Evolutionary conservation across 2,113 vertebrate genomes (phyloP).

Genomic region (Setophaga coronata): DNA sequence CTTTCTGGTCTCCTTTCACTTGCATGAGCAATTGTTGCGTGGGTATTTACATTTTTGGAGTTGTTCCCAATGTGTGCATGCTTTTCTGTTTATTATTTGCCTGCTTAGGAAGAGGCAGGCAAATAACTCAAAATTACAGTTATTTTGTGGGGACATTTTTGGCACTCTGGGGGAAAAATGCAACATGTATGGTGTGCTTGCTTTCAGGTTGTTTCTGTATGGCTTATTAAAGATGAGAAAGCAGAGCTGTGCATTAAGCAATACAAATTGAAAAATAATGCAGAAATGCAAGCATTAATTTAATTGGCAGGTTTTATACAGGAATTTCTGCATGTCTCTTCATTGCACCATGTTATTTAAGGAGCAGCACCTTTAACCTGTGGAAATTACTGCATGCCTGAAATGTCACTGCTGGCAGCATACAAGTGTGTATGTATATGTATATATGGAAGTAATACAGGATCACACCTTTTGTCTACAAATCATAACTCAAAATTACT

Average conservation of each 20-base stretch:
- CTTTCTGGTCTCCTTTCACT: background rate
- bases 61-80: background rate
- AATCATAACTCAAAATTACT: background rate
- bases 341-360: background rate
- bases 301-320: background rate
- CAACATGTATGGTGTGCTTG: background rate
- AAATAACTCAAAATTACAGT: background rate
- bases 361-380: background rate
- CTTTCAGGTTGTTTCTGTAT: background rate
- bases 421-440: background rate
- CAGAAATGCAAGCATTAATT: background rate
- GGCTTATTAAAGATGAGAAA: background rate
- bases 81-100: background rate
- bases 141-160: background rate
- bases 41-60: background rate
- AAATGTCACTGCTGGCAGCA: background rate
- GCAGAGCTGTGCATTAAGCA: background rate
- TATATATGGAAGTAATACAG: background rate
- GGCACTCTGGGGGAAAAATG: background rate
- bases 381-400: background rate
- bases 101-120: background rate
- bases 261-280: background rate
- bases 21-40: background rate
- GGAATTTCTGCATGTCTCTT: background rate
- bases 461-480: background rate